Evolutionary conservation across 2,888 invertebrate genomes (phyloP).

Genomic region (Rugalucina vietnamica): DNA sequence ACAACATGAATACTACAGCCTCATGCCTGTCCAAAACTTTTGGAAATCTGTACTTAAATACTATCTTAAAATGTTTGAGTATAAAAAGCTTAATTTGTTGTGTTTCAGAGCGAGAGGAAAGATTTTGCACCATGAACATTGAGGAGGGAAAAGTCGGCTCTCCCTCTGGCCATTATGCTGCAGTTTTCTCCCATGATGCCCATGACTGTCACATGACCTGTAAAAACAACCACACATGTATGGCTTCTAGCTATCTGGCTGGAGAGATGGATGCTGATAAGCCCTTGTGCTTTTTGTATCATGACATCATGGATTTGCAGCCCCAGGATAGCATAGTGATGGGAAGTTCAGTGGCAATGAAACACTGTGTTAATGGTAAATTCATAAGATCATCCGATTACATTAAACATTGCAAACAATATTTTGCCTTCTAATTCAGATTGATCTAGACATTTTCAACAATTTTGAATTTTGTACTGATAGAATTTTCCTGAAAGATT

Average conservation of each 20-base stretch:
- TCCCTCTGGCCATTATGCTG: background rate
- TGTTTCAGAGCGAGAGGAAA: background rate
- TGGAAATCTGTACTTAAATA: no score
- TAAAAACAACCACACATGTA: background rate
- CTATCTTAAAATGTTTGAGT: no score
- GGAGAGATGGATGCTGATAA: background rate
- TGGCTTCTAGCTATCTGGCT: background rate
- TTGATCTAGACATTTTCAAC: no score
- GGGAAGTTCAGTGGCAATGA: background rate
- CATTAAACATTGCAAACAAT: no score
- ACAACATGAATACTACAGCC: no score
- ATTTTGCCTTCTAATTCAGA: no score
- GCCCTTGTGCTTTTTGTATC: background rate
- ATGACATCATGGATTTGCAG: background rate
- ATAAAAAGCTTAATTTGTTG: no score
- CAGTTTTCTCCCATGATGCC: background rate
- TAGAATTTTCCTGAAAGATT: no score
- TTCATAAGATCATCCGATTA: no score
- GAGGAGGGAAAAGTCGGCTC: background rate
- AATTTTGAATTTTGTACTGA: no score
- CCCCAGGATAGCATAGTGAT: background rate
- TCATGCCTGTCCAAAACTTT: no score
- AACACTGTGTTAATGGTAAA: background rate
- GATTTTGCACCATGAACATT: background rate
- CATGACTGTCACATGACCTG: background rate